phyloP scores from a whole-genome alignment of 2,797 vertebrate species.

The Poeciliopsis gracilis region DNA sequence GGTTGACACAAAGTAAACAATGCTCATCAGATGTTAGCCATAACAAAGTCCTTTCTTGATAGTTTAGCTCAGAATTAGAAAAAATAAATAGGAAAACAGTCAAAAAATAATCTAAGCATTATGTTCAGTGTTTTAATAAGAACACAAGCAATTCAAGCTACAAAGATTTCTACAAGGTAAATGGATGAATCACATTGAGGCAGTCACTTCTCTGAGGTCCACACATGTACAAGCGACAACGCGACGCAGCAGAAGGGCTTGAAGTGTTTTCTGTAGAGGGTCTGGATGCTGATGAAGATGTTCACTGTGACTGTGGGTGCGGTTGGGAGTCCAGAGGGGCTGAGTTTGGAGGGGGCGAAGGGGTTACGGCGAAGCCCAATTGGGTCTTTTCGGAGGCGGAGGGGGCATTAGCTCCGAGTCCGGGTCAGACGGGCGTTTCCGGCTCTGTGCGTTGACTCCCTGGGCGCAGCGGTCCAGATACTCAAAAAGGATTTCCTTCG shows the following conservation, averaged over 20 bases:
- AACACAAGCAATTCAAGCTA: conserved; percentile 75
- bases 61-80: conserved; percentile 54
- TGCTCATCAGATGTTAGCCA: conserved; percentile 48
- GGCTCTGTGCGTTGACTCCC: conserved; percentile 82
- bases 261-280: conserved; percentile 39
- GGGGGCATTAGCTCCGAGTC: conserved; percentile 96
- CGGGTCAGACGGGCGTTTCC: conserved; percentile 87
- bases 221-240: conserved; percentile 49
- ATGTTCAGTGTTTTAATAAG: conserved; percentile 73
- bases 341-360: background rate
- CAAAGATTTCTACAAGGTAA: conserved; percentile 63
- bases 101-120: conserved; percentile 53
- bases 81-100: conserved; percentile 64
- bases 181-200: conserved; percentile 52
- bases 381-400: conserved; percentile 92
- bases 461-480: conserved; percentile 88
- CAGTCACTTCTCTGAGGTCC: conserved; percentile 49
- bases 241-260: conserved; percentile 46
- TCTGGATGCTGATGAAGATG: conserved; percentile 49
- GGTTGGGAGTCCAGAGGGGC: conserved; percentile 35
- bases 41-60: conserved; percentile 46
- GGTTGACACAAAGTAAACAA: conserved; percentile 58
- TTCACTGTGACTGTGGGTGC: conserved; percentile 34
- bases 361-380: conserved; percentile 76
- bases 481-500: conserved; percentile 94